A percentile compares a stretch with the other conserved stretches of the same genome.
phyloP scores from a whole-genome alignment of 1,140 invertebrate genomes.

The Philaenus spumarius region DNA sequence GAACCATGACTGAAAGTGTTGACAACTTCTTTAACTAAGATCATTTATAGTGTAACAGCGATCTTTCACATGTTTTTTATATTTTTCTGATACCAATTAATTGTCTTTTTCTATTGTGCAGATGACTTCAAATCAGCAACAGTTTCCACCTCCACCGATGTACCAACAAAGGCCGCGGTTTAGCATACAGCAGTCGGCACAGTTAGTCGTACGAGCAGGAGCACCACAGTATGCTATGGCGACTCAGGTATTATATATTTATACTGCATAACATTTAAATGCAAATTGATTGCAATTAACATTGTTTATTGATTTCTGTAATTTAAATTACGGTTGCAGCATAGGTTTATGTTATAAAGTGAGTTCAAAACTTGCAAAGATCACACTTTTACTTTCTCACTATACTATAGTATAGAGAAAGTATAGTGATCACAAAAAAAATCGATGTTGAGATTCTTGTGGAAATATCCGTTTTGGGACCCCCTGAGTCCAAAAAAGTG shows the following conservation, averaged over 20 bases:
- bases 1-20: too few species aligned
- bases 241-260: conserved; percentile 15
- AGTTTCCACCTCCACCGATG: conserved; percentile 32
- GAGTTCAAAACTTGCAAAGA: background rate
- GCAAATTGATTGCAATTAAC: background rate
- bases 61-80: background rate
- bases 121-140: conserved; percentile 15
- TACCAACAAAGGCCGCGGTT: conserved; percentile 32
- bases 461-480: too few species aligned
- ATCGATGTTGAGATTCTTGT: too few species aligned
- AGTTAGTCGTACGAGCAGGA: conserved; percentile 6
- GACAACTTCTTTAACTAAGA: too few species aligned
- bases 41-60: conserved; percentile 1
- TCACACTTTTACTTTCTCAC: too few species aligned
- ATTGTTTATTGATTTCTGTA: background rate
- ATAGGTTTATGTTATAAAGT: too few species aligned
- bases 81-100: background rate
- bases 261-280: background rate
- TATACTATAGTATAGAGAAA: too few species aligned
- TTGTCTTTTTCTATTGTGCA: background rate
- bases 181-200: conserved; percentile 18
- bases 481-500: too few species aligned
- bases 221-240: conserved; percentile 21
- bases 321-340: too few species aligned
- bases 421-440: too few species aligned